Percentiles rank a stretch among this genome's conserved stretches.
phyloP scores from a whole-genome alignment of 2,113 vertebrate genomes.

The Zosterops pallidus region DNA sequence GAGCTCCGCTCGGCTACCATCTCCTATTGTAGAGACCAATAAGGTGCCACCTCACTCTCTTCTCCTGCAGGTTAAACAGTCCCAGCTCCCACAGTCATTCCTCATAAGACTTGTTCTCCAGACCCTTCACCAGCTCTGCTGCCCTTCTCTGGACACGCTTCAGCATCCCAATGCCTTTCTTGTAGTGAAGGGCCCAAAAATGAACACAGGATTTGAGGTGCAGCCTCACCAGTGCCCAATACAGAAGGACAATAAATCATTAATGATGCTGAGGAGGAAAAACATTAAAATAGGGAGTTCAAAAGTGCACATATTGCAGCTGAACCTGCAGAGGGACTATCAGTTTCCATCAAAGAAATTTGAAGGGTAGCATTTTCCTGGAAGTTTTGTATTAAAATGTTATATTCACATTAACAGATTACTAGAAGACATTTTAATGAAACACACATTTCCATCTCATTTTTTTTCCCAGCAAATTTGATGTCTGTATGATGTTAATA shows the following conservation, averaged over 20 bases:
- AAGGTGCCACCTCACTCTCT: background rate
- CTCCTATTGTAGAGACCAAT: background rate
- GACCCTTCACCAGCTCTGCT: background rate
- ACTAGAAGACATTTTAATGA: background rate
- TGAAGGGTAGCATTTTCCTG: background rate
- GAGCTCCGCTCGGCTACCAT: background rate
- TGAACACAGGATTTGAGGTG: background rate
- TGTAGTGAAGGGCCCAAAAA: background rate
- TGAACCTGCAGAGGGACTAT: background rate
- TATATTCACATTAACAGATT: background rate
- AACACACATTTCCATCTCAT: background rate
- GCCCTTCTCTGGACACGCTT: accelerated
- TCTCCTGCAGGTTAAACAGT: background rate
- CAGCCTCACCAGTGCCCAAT: background rate
- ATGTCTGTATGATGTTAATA: background rate
- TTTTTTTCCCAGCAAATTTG: background rate
- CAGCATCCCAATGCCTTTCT: background rate
- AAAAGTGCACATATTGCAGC: background rate
- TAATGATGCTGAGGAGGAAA: background rate
- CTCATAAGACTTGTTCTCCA: background rate
- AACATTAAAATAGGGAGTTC: background rate
- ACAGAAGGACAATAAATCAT: background rate
- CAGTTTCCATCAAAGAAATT: background rate
- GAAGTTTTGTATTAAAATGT: background rate
- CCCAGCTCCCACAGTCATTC: background rate